phyloP scores from a whole-genome alignment of 2,888 invertebrate genomes.

The Cantharis rustica region DNA sequence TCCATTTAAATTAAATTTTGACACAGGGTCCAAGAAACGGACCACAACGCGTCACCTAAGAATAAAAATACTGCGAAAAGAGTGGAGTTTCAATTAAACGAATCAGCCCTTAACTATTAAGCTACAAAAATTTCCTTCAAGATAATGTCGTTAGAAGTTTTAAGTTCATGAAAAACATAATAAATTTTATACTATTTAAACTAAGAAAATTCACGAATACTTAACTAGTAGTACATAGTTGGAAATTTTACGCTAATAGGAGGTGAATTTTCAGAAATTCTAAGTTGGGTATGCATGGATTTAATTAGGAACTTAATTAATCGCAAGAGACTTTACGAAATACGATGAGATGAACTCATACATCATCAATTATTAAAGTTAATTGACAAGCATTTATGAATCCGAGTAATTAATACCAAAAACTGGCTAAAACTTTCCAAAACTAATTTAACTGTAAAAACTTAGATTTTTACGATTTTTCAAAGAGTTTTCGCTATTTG shows the following conservation, averaged over 20 bases:
- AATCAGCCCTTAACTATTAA: background rate
- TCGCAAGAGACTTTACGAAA: slow-evolving; percentile 7
- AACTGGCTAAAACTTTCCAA: background rate
- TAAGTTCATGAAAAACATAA: background rate
- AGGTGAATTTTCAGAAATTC: background rate
- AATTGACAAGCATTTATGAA: slow-evolving; percentile 22
- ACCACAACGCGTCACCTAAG: too few relatives aligned
- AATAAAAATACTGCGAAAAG: too few relatives aligned
- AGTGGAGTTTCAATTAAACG: too few relatives aligned
- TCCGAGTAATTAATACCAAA: background rate
- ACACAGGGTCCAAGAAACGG: too few relatives aligned
- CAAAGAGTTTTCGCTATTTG: too few relatives aligned
- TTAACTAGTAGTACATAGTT: background rate
- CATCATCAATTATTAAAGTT: slow-evolving; percentile 11
- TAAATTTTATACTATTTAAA: background rate
- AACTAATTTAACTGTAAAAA: background rate
- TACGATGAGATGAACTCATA: slow-evolving; percentile 4
- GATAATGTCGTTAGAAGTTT: background rate
- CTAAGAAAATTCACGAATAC: background rate
- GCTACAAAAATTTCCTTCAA: background rate
- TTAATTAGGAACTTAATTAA: slow-evolving; percentile 19
- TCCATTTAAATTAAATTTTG: too few relatives aligned
- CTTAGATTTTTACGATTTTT: background rate
- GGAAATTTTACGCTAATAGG: background rate
- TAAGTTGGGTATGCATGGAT: slow-evolving; percentile 5